A percentile compares a stretch with the other conserved stretches of the same genome.
These are phyloP conservation scores for Eupithecia insigniata DNA, from an alignment of 2,888 invertebrate genomes.

Conservation along the genomic window DNA sequence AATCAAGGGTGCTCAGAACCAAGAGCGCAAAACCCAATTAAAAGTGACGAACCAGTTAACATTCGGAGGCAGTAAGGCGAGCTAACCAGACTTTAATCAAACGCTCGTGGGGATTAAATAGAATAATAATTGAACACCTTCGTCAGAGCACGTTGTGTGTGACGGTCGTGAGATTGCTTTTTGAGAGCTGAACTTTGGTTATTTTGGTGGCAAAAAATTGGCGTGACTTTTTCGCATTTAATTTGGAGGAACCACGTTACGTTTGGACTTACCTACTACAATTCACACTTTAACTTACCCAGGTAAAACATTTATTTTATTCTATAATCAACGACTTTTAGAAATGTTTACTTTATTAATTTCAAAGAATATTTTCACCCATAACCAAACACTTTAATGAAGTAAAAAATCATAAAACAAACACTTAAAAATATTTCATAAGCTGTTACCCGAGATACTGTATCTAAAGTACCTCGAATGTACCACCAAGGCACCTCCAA, in stretches of 20 bases:
- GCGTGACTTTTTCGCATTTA: not conserved
- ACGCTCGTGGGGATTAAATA: constrained; percentile 55
- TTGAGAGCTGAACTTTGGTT: constrained; percentile 15
- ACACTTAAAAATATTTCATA: constrained; percentile 36
- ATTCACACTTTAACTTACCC: not conserved
- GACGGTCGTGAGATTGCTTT: constrained; percentile 59
- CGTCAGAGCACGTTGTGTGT: constrained; percentile 57
- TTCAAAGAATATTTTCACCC: not conserved
- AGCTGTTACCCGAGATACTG: constrained; percentile 32
- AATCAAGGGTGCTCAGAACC: constrained; percentile 55
- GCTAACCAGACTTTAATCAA: constrained; percentile 61
- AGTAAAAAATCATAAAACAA: constrained; percentile 33
- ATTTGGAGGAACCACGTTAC: not conserved
- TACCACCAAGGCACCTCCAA: constrained; percentile 29
- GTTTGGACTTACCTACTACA: not conserved
- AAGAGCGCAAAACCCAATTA: constrained; percentile 68
- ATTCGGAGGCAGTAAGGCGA: constrained; percentile 51
- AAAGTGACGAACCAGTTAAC: constrained; percentile 60
- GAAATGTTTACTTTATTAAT: not conserved
- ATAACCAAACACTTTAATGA: constrained; percentile 33
- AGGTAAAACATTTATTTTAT: not conserved
- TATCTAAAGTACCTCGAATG: constrained; percentile 39
- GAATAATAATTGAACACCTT: constrained; percentile 65
- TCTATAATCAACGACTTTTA: not conserved
- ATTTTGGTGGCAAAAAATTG: constrained; percentile 6